Evolutionary conservation across 2,888 invertebrate genomes (phyloP).

Genomic region (Dicycla oo): DNA sequence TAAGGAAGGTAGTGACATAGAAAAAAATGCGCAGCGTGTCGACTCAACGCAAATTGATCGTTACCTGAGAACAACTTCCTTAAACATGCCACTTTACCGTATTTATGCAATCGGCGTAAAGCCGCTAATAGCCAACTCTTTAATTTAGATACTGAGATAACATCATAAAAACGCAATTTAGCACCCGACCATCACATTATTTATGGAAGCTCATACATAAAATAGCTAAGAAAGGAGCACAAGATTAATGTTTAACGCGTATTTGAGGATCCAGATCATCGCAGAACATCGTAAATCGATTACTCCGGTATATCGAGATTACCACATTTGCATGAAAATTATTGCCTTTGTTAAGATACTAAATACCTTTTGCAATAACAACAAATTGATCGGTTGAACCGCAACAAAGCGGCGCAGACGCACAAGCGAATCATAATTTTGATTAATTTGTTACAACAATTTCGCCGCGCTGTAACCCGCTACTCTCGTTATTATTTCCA

Average conservation of each 20-base stretch:
- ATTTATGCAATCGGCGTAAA: constrained; percentile 80
- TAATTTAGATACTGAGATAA: constrained; percentile 63
- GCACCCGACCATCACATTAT: constrained; percentile 44
- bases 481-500: constrained; percentile 76
- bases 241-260: constrained; percentile 54
- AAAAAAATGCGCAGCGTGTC: constrained; percentile 72
- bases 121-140: constrained; percentile 66
- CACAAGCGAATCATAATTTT: constrained; percentile 78
- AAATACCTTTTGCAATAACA: constrained; percentile 69
- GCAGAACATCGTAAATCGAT: constrained; percentile 66
- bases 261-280: constrained; percentile 57
- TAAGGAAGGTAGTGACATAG: constrained; percentile 80
- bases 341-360: constrained; percentile 76
- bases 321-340: constrained; percentile 71
- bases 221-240: constrained; percentile 41
- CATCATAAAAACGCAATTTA: constrained; percentile 49
- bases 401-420: constrained; percentile 71
- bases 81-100: constrained; percentile 73
- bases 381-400: constrained; percentile 69
- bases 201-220: constrained; percentile 45
- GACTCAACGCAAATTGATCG: constrained; percentile 81
- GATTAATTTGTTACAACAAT: constrained; percentile 81
- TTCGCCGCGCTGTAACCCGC: constrained; percentile 59
- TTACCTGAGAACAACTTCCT: constrained; percentile 80
- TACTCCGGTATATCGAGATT: constrained; percentile 63